phyloP scores from a whole-genome alignment of 1,140 invertebrate species.

The Ladona fulva region DNA sequence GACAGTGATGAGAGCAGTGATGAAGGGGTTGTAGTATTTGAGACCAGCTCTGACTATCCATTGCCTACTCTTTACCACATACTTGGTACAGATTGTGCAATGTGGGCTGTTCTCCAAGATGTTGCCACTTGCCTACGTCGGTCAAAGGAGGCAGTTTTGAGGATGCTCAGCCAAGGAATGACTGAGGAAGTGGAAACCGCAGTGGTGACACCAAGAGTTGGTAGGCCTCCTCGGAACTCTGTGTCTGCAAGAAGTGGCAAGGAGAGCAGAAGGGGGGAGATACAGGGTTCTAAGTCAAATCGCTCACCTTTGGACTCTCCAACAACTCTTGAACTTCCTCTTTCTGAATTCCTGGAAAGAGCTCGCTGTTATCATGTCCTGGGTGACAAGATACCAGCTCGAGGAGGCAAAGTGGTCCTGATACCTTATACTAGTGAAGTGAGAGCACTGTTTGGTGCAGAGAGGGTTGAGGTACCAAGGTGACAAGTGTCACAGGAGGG shows the following conservation, averaged over 20 bases:
- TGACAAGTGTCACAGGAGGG: not conserved
- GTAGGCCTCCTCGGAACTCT: not conserved
- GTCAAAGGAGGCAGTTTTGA: not conserved
- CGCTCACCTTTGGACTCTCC: not conserved
- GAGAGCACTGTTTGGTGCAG: not conserved
- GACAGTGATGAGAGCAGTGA: not conserved
- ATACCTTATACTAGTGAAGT: not conserved
- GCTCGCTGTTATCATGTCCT: not conserved
- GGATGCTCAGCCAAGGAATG: not conserved
- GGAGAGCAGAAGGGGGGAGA: not conserved
- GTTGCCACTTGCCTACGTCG: not conserved
- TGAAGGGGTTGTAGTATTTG: not conserved
- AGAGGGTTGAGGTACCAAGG: not conserved
- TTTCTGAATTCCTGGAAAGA: not conserved
- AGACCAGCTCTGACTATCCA: not conserved
- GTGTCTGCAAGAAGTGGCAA: not conserved
- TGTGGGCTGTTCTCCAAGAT: not conserved
- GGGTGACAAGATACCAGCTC: not conserved
- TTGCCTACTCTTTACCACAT: not conserved
- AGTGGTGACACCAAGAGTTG: not conserved
- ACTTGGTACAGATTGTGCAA: not conserved
- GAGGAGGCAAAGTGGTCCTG: not conserved
- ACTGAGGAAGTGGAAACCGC: not conserved
- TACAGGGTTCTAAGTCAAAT: not conserved
- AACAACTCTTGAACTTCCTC: not conserved